These are phyloP conservation scores for Caenorhabditis briggsae DNA, from an alignment of 1,140 invertebrate species.

Conservation along the genomic window DNA sequence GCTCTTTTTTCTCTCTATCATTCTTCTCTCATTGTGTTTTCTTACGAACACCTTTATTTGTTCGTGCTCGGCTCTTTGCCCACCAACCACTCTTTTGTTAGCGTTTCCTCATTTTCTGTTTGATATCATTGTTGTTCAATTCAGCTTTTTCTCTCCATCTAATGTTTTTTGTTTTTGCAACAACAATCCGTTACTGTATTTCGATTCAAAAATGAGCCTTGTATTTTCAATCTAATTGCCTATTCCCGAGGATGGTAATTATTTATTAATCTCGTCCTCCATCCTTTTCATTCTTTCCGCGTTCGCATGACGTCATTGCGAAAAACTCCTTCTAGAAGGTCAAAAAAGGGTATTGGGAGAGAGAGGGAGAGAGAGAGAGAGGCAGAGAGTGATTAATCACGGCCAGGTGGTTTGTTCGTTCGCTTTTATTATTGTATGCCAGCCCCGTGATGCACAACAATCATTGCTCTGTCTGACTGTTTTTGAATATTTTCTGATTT, in stretches of 20 bases:
- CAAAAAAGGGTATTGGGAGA: neutral
- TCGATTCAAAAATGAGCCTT: neutral
- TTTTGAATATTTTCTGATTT: neutral
- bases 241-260: neutral
- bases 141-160: neutral
- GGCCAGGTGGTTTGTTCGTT: neutral
- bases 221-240: neutral
- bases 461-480: neutral
- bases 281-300: no score
- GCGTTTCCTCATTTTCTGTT: conserved; percentile 24
- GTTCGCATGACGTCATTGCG: conserved; percentile 11
- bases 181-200: neutral
- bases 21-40: neutral
- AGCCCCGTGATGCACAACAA: neutral
- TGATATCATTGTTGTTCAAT: conserved; percentile 31
- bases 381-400: conserved; percentile 1
- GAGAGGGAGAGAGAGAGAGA: neutral
- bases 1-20: neutral
- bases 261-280: neutral
- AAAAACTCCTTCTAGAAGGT: neutral
- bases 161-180: neutral
- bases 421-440: neutral
- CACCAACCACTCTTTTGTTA: conserved; percentile 27
- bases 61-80: conserved; percentile 9
- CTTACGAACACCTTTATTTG: conserved; percentile 28